Base-by-base conservation (phyloP, 2,888 invertebrate species). In the Sacculina carcini region DNA sequence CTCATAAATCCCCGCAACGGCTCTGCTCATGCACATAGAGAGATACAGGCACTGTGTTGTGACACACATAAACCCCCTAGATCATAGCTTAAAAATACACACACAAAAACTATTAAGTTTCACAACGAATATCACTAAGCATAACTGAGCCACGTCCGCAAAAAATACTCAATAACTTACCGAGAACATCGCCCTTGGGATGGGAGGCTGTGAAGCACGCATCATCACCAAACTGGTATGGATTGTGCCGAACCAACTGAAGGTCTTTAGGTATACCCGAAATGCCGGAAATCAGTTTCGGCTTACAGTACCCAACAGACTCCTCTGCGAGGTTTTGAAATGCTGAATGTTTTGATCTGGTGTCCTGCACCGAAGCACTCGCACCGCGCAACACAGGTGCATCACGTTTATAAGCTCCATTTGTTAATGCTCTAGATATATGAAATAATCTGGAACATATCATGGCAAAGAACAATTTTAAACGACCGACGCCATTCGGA, bases 181-280 rank as follows among this genome's bases (percentile, higher is more conserved):
- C 92, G 69, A 96, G 76, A 60, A 94, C 92, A 72, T 94, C 90
- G 55, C 84, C 82, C 53, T 77, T 72, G 63, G 74, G 75, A 63
- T 76, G 74, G 62, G 72, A 74, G 5, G 78, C 74, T 56, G 75
- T 71, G 68, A 96, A 94, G 81, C 87, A 96, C 53, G 94, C 90
- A 70, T 96, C 94, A 68, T 96, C 96, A 56, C 96, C 94, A 67
- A 86, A 94, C 65, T 87, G 40, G 26, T 26, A 40, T 7, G 40
- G 40, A 26, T 40, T 40, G n/a, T 26, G n/a, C 26, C 26, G 24
- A 7, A 23, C n/a, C 40, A 40, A 26, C 24, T 12, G 5, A 26
- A 40, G 5, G 16, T 40, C 26, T n/a, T 40, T 40, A 9, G 40
- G 40, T 3, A 40, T 40, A 5, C 40, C 40, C 7, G 40, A 40